Conservation (phyloP, 1,140 invertebrate species). For the Luehdorfia chinensis region DNA sequence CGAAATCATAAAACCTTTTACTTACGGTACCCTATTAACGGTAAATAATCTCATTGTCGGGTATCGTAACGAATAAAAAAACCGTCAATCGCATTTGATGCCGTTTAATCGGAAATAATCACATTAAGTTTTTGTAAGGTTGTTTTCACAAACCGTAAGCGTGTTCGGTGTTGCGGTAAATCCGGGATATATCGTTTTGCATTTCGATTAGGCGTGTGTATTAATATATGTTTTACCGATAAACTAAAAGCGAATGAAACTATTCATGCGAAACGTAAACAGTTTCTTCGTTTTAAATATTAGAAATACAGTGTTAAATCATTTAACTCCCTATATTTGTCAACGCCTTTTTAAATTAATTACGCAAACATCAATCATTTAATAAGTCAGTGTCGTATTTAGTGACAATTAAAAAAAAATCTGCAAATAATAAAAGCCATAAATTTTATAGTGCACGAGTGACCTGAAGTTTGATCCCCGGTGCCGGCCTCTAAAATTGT, state of each 20-base stretch:
- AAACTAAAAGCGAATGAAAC: conserved; percentile 18
- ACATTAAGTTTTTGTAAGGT: conserved; percentile 27
- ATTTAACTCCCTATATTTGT: conserved; percentile 13
- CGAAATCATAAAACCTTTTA: conserved; percentile 33
- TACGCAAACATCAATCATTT: too few species aligned
- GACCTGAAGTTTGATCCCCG: too few species aligned
- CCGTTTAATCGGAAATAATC: conserved; percentile 59
- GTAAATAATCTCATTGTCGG: conserved; percentile 43
- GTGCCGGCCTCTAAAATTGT: too few species aligned
- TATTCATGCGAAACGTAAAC: conserved; percentile 8
- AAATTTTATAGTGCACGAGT: too few species aligned
- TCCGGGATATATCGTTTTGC: conserved; percentile 20
- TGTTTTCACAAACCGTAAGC: conserved; percentile 28
- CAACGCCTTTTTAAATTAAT: too few species aligned
- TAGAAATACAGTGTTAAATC: conserved; percentile 4
- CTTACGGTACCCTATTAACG: conserved; percentile 40
- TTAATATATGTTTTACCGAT: conserved; percentile 21
- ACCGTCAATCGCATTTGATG: conserved; percentile 39
- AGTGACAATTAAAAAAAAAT: too few species aligned
- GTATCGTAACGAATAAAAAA: conserved; percentile 46
- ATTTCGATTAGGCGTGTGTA: conserved; percentile 16
- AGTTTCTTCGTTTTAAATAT: conserved; percentile 12
- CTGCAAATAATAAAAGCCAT: too few species aligned
- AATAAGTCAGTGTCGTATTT: too few species aligned
- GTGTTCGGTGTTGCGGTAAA: conserved; percentile 27